Evolutionary conservation across 2,888 invertebrate species (phyloP).

Genomic region (Nemapogon koenigi): DNA sequence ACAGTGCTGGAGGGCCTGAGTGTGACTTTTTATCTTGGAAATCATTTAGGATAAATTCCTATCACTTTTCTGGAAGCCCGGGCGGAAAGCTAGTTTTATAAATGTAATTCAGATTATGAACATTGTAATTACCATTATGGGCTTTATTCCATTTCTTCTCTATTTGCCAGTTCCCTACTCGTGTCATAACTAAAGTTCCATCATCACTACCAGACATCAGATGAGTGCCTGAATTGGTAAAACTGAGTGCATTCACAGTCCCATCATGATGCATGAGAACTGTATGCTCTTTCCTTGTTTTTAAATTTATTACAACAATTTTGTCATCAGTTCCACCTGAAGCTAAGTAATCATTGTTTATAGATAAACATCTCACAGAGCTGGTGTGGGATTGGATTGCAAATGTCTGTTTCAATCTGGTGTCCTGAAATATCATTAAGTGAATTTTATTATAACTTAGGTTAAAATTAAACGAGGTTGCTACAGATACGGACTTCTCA

Average conservation of each 20-base stretch:
- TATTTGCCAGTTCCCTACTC: slow-evolving; percentile 85
- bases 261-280: slow-evolving; percentile 84
- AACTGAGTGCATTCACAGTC: slow-evolving; percentile 79
- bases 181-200: slow-evolving; percentile 81
- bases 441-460: neutral
- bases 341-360: slow-evolving; percentile 76
- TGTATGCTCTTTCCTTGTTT: slow-evolving; percentile 77
- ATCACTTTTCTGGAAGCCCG: too few relatives aligned
- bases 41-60: too few relatives aligned
- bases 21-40: too few relatives aligned
- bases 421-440: slow-evolving; percentile 38
- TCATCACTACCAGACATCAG: slow-evolving; percentile 86
- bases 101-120: too few relatives aligned
- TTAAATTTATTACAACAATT: slow-evolving; percentile 84
- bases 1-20: too few relatives aligned
- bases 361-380: slow-evolving; percentile 76
- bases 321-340: slow-evolving; percentile 92
- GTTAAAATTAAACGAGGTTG: too few relatives aligned
- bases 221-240: slow-evolving; percentile 79
- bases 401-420: slow-evolving; percentile 77
- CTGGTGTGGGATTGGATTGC: slow-evolving; percentile 87
- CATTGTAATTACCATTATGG: slow-evolving; percentile 80
- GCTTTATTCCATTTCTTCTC: slow-evolving; percentile 84
- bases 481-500: too few relatives aligned
- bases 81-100: too few relatives aligned